Conservation (phyloP, 2,888 invertebrate species). For the Aelia acuminata region DNA sequence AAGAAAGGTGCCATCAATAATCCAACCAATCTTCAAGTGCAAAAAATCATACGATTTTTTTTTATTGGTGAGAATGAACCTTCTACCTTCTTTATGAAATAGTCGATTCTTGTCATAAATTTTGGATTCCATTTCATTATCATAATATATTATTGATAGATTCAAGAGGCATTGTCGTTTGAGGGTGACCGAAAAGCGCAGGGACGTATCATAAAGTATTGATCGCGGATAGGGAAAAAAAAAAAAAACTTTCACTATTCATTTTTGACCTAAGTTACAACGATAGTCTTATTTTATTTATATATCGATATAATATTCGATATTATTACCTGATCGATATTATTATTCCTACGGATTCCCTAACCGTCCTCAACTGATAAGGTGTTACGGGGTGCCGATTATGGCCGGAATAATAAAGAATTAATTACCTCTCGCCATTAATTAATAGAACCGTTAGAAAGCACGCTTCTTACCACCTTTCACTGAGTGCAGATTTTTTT, state of each 20-base stretch:
- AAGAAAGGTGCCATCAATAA: too few species aligned
- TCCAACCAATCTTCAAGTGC: too few species aligned
- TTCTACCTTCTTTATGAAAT: too few species aligned
- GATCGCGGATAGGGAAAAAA: background rate
- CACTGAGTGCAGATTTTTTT: background rate
- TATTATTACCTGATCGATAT: background rate
- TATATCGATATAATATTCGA: background rate
- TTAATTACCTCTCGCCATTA: background rate
- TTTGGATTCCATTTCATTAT: too few species aligned
- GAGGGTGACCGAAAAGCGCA: background rate
- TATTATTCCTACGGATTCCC: background rate
- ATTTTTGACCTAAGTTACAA: background rate
- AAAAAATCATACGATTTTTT: too few species aligned
- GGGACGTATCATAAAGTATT: slow-evolving; percentile 1
- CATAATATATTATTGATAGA: background rate
- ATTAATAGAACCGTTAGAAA: background rate
- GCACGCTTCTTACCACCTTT: background rate
- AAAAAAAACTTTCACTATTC: background rate
- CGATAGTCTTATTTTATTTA: background rate
- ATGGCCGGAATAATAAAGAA: background rate
- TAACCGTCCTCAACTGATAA: background rate
- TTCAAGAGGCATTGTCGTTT: background rate
- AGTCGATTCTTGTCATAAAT: too few species aligned
- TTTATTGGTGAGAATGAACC: too few species aligned
- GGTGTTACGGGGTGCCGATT: background rate